Evolutionary conservation across 2,113 vertebrate genomes (phyloP).

Genomic region (Solea senegalensis): DNA sequence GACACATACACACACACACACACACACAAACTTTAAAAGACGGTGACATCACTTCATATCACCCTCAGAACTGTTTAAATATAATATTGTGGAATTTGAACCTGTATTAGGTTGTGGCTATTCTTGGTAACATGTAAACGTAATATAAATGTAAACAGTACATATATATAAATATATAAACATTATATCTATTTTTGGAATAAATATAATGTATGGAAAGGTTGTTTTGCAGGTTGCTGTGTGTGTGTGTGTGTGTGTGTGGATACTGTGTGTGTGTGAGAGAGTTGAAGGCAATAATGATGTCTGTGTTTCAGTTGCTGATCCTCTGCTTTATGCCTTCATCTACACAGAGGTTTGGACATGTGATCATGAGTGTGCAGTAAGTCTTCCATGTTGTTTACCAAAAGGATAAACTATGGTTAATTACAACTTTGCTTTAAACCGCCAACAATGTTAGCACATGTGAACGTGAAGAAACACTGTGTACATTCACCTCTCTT

Average conservation of each 20-base stretch:
- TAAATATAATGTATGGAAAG: conserved; percentile 67
- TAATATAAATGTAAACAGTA: conserved; percentile 79
- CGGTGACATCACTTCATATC: conserved; percentile 59
- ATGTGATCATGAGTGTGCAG: conserved; percentile 23
- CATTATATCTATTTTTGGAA: conserved; percentile 82
- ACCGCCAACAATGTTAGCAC: background rate
- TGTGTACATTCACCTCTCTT: no score
- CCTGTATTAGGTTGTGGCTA: conserved; percentile 81
- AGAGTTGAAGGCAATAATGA: conserved; percentile 76
- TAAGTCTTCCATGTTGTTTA: conserved; percentile 51
- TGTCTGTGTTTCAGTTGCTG: conserved; percentile 68
- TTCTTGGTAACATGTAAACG: conserved; percentile 77
- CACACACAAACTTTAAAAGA: background rate
- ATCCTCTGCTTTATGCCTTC: conserved; percentile 59
- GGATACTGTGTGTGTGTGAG: background rate
- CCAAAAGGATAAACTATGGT: conserved; percentile 22
- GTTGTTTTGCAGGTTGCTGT: conserved; percentile 64
- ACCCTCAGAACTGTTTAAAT: conserved; percentile 73
- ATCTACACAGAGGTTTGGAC: conserved; percentile 25
- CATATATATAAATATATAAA: conserved; percentile 65
- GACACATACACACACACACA: conserved; percentile 16
- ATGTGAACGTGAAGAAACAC: background rate
- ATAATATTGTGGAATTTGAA: conserved; percentile 80
- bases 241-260: conserved; percentile 60
- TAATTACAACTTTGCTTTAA: conserved; percentile 18